Base-by-base conservation (phyloP, 2,888 invertebrate genomes). In the Dorcus parallelipipedus region DNA sequence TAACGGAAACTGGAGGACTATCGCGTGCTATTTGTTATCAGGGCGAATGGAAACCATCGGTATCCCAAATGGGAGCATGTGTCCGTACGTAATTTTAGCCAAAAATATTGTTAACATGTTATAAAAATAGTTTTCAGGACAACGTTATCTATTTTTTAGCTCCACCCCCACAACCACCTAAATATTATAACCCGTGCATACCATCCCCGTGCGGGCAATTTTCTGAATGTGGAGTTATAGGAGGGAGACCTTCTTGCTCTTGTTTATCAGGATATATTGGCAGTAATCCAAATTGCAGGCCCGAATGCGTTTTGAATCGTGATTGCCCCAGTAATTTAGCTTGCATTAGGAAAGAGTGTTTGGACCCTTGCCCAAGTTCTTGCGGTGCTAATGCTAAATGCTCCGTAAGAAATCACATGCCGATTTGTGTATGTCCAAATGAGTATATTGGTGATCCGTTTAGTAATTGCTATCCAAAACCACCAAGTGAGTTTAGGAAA, bases 161-260 rank as follows among this genome's bases (percentile, higher is more conserved):
- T 38, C 61, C 60, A 41, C 51, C 52, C 41, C 53, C 58, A 42
- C 45, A 62, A 58, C 38, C 49, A 48, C 75, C 75, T 50, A 74
- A 76, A 49, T 73, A 78, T 52, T 69, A 73, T 3, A 82, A 84
- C 66, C 87, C 86, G 4, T 89, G 89, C 66, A 78, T 84, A 47
- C 92, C 92, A 56, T 87, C 89, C 41, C 91, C 91, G 0, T 92
- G 92, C 70, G 92, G 91, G 17, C 84, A 90, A 6, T 89, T 91
- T 72, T 87, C 90, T 64, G 83, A 87, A 72, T 93, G 93, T 72
- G 84, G 84, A 55, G 86, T 87, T 69, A 76, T 85, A 53, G 69
- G 69, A 43, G 70, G 71, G 64, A 72, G 65, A 68, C 87, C 88
- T 6, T 84, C 88, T 1, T 87, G 87, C 67, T 81, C 83, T n/a